phyloP scores from a whole-genome alignment of 2,888 invertebrate genomes.

The Mythimna ferrago region DNA sequence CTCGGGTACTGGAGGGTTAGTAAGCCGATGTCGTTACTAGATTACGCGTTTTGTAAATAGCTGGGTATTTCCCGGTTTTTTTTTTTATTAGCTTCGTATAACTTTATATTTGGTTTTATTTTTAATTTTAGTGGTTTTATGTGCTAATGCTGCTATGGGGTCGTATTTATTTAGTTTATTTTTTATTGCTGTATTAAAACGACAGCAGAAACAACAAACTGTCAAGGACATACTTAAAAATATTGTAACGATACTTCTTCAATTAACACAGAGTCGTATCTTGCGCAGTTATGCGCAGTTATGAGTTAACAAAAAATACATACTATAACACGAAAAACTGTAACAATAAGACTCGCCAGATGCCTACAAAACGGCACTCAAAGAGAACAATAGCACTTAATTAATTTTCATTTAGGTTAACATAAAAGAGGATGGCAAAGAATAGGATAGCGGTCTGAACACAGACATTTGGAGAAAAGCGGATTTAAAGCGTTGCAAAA shows the following conservation, averaged over 20 bases:
- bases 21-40: conserved; percentile 62
- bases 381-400: conserved; percentile 83
- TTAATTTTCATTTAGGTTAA: conserved; percentile 86
- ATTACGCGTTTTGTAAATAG: conserved; percentile 52
- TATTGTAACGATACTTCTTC: not conserved
- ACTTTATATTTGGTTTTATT: conserved; percentile 16
- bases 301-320: conserved; percentile 50
- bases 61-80: conserved; percentile 31
- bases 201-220: too few relatives aligned
- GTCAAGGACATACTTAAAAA: not conserved
- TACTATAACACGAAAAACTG: conserved; percentile 43
- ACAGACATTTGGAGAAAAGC: conserved; percentile 79
- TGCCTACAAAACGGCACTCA: conserved; percentile 77
- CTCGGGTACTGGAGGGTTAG: conserved; percentile 68
- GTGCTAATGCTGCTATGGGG: not conserved
- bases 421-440: conserved; percentile 77
- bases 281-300: conserved; percentile 8
- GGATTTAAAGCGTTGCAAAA: conserved; percentile 78
- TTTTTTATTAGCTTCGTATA: conserved; percentile 39
- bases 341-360: conserved; percentile 68
- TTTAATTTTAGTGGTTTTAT: not conserved
- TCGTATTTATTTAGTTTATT: not conserved
- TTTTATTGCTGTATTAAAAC: not conserved
- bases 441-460: conserved; percentile 76
- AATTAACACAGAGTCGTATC: conserved; percentile 28